Evolutionary conservation across 2,797 vertebrate species (phyloP), one percentile per base, ranked within the genome.

Genomic region (Gymnodraco acuticeps): DNA sequence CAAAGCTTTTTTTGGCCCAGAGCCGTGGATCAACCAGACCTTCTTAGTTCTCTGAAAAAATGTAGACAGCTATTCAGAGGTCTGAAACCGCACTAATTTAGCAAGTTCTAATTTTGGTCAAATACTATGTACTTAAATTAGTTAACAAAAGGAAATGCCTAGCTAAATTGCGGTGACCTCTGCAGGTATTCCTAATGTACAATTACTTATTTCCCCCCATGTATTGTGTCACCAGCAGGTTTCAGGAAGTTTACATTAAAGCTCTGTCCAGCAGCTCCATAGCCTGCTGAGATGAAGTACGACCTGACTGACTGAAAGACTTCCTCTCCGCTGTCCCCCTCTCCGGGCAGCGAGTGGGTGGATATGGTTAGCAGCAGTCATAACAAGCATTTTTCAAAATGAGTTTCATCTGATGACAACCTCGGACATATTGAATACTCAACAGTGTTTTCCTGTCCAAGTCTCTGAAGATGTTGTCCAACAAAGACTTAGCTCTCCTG

Each of bases 341-440:
- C 75, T 41, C 72, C 47, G 81, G 80, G 85, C 77, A 78, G 63
- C 61, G 83, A 87, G 82, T 87, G 82, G 88, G 86, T 87, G 92
- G 90, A 90, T 87, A 83, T 75, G 83, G 78, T 85, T 80, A 78
- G 78, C 77, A 66, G 87, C 84, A 88, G 88, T 91, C 90, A 91
- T 91, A 93, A 92, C 92, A 92, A 80, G 83, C 84, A 84, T 93
- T 92, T 91, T 87, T 93, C 87, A 90, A 89, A 89, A 87, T 78
- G 79, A 90, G 77, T 88, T 78, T 85, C 82, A 77, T 92, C 77
- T 81, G 89, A 91, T 85, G 92, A 94, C 88, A 93, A 89, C 80
- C 75, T 81, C 33, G 68, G 86, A 88, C 85, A 87, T 87, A 85
- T 87, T 92, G 87, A 92, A 90, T 87, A 87, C 82, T 55, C 55